phyloP scores from a whole-genome alignment of 2,888 invertebrate species.

The Linyphia triangularis region DNA sequence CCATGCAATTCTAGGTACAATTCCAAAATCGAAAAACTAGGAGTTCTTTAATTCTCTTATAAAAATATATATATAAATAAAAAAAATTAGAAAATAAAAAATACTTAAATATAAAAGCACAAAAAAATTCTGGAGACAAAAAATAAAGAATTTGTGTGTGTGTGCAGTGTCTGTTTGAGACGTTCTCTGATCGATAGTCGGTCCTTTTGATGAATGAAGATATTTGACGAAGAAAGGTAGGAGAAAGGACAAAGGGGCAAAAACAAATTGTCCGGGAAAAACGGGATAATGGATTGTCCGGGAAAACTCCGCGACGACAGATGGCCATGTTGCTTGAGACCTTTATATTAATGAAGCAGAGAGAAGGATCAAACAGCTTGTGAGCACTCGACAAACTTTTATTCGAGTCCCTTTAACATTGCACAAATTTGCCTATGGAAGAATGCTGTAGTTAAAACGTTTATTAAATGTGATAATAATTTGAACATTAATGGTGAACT shows the following conservation, averaged over 20 bases:
- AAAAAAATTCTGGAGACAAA: not conserved
- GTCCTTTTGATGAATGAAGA: constrained; percentile 72
- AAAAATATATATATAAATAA: not conserved
- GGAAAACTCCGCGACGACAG: constrained; percentile 72
- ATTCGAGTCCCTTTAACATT: no score
- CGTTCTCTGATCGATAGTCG: constrained; percentile 68
- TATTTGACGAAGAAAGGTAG: constrained; percentile 73
- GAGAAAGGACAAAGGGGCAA: constrained; percentile 65
- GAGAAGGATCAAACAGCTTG: constrained; percentile 58
- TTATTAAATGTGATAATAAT: no score
- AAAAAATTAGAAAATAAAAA: constrained; percentile 21
- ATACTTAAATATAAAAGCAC: constrained; percentile 7
- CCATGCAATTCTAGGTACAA: not conserved
- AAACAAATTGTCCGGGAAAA: constrained; percentile 73
- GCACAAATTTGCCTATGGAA: no score
- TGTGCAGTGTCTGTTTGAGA: constrained; percentile 60
- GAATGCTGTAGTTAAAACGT: no score
- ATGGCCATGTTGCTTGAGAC: constrained; percentile 73
- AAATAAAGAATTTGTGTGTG: constrained; percentile 70
- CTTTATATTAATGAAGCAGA: constrained; percentile 71
- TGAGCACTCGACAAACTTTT: constrained; percentile 18
- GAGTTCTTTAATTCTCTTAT: constrained; percentile 47
- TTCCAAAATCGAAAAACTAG: constrained; percentile 28
- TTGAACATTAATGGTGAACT: no score
- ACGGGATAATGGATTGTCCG: constrained; percentile 68